A percentile compares a stretch with the other conserved stretches of the same genome.
Conservation (phyloP, 2,113 vertebrate species). For the Chaetura pelagica region DNA sequence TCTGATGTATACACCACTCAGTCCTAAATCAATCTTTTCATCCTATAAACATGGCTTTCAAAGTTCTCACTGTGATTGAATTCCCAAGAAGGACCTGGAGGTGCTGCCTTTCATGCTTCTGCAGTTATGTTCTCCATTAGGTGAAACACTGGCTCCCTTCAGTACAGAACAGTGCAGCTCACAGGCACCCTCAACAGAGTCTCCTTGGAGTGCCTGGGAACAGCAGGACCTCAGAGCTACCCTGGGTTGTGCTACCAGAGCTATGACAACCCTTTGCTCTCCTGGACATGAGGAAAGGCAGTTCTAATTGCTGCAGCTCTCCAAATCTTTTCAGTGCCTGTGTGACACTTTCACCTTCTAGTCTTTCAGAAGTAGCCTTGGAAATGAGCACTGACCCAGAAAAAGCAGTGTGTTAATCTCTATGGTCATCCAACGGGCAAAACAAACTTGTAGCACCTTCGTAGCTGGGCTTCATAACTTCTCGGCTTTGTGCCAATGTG, state of each 20-base stretch:
- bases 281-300: neutral
- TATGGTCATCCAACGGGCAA: neutral
- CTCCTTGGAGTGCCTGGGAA: neutral
- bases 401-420: constrained; percentile 1
- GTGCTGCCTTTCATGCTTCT: neutral
- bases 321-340: neutral
- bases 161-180: neutral
- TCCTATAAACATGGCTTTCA: neutral
- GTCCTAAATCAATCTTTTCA: neutral
- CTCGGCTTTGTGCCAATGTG: neutral
- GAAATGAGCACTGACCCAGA: constrained; percentile 1
- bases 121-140: neutral
- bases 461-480: neutral
- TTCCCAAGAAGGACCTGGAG: neutral
- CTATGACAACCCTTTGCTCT: neutral
- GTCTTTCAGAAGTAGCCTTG: neutral
- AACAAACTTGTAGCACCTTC: neutral
- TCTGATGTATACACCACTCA: neutral
- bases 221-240: neutral
- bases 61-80: neutral
- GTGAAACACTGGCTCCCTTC: neutral
- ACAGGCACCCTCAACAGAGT: neutral
- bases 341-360: neutral
- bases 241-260: neutral
- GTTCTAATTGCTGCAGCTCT: neutral